phyloP scores from a whole-genome alignment of 2,113 vertebrate genomes.

The Corythaixoides concolor region DNA sequence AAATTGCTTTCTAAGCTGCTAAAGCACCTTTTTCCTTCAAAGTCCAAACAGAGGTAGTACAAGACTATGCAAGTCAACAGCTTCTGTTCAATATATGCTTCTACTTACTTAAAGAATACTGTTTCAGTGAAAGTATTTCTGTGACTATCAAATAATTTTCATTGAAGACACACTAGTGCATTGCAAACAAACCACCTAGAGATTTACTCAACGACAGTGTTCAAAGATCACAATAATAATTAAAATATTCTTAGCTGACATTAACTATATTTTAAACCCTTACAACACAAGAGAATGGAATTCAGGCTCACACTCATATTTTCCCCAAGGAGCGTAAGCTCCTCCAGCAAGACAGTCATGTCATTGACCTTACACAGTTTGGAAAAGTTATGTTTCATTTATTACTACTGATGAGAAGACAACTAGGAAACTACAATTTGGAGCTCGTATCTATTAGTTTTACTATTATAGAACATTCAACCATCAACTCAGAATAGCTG shows the following conservation, averaged over 20 bases:
- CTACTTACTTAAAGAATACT: background rate
- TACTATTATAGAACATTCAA: background rate
- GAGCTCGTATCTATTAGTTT: background rate
- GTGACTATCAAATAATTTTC: background rate
- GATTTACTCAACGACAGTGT: background rate
- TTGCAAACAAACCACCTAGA: background rate
- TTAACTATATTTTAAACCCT: background rate
- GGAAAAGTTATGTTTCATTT: background rate
- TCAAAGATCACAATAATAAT: background rate
- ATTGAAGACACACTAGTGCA: background rate
- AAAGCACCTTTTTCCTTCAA: background rate
- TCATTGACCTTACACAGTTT: background rate
- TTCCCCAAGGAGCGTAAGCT: background rate
- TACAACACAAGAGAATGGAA: background rate
- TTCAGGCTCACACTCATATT: background rate
- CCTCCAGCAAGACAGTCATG: background rate
- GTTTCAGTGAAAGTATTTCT: background rate
- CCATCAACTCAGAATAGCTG: background rate
- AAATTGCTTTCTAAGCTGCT: background rate
- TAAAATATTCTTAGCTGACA: background rate
- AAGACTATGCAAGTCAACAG: background rate
- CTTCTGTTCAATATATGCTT: background rate
- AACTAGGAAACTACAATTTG: background rate
- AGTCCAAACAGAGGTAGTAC: background rate
- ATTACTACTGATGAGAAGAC: background rate